Conservation (phyloP, 2,113 vertebrate genomes). For the Istiophorus platypterus region DNA sequence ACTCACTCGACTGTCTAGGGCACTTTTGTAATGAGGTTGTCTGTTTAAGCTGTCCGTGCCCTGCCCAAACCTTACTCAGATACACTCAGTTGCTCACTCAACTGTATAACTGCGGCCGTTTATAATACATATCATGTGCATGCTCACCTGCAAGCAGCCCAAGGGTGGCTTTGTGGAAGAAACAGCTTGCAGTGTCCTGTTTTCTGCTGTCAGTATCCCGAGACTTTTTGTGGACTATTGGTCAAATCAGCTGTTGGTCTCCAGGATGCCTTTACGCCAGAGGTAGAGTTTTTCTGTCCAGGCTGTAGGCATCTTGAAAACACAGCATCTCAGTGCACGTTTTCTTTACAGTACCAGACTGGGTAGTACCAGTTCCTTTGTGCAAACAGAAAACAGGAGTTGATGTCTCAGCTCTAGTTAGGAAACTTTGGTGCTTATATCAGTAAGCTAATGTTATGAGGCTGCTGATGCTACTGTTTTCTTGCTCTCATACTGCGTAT, state of each 20-base stretch:
- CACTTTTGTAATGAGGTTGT: background rate
- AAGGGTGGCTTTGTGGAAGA: background rate
- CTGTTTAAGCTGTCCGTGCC: background rate
- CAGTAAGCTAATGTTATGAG: no score
- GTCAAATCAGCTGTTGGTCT: background rate
- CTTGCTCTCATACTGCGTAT: no score
- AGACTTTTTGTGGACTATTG: background rate
- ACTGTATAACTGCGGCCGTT: background rate
- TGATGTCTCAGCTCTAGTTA: background rate
- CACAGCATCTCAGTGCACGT: background rate
- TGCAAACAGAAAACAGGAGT: background rate
- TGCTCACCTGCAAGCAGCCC: background rate
- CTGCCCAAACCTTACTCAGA: background rate
- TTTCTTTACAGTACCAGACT: background rate
- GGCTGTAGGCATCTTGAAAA: background rate
- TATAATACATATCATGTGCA: background rate
- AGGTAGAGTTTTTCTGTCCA: background rate
- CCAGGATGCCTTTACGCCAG: background rate
- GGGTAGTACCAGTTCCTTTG: background rate
- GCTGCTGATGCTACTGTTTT: no score
- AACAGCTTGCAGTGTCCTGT: background rate
- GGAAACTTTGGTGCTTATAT: no score
- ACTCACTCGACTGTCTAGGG: background rate
- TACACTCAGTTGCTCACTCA: background rate
- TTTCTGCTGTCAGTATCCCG: background rate